phyloP scores from a whole-genome alignment of 2,113 vertebrate genomes.

The Rhea pennata region DNA sequence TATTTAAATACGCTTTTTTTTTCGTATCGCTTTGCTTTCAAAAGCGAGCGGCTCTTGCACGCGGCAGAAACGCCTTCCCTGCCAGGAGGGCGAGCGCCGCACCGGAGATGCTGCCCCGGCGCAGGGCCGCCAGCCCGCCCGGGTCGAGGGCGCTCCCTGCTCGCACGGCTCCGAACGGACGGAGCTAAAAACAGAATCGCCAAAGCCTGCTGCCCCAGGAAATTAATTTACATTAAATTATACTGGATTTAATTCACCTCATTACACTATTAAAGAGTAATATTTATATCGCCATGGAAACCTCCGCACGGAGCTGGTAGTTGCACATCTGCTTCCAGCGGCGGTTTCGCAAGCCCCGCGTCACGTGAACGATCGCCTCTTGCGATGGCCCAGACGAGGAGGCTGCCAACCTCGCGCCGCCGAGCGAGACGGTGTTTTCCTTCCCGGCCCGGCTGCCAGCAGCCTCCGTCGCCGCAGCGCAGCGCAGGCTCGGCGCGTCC shows the following conservation, averaged over 20 bases:
- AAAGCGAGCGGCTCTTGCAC: background rate
- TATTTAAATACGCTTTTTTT: background rate
- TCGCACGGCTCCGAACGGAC: too few relatives aligned
- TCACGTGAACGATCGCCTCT: background rate
- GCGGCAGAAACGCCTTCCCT: background rate
- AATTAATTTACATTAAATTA: slow-evolving; percentile 14
- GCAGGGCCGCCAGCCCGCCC: background rate
- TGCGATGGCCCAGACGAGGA: background rate
- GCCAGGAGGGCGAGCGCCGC: too few relatives aligned
- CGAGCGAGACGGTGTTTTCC: fast-evolving
- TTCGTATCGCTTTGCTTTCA: background rate
- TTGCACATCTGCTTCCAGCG: background rate
- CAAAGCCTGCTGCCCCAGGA: slow-evolving; percentile 3
- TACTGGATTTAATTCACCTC: slow-evolving; percentile 50
- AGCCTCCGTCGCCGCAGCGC: background rate
- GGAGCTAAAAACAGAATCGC: background rate
- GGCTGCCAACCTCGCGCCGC: background rate
- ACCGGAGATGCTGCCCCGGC: background rate
- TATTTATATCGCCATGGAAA: slow-evolving; percentile 64
- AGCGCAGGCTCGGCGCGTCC: background rate
- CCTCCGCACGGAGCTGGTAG: background rate
- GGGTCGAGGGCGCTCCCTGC: too few relatives aligned
- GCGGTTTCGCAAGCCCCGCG: slow-evolving; percentile 20
- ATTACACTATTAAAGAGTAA: slow-evolving; percentile 5
- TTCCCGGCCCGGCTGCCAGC: background rate